Evolutionary conservation across 2,888 invertebrate species (phyloP), one percentile per base, ranked within the genome.

Genomic region (Unio delphinus): DNA sequence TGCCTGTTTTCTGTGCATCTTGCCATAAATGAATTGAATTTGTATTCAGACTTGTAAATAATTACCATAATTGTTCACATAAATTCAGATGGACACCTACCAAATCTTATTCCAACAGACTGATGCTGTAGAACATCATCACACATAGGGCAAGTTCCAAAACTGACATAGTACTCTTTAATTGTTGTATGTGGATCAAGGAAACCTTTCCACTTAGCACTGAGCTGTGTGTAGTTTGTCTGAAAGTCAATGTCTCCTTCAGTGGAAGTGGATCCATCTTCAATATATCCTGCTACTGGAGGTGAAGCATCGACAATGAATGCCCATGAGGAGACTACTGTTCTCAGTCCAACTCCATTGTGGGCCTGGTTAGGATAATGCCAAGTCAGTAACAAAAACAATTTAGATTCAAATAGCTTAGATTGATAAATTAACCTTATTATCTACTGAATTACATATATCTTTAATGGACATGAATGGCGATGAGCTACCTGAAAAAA

Each of bases 101-200:
- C 72, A 64, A 68, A 64, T 8, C 58, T 66, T n/a, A 80, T 72
- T 56, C 80, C 80, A 17, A 80, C 58, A 56, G 76, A 64, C 61
- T 80, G 78, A 15, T 66, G 65, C 15, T 55, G 61, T 1, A 81
- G 59, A 17, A 81, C 66, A 67, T 81, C 74, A 8, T 73, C 72
- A 71, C 81, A 81, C n/a, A 63, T 63, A 20, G 54, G 34, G 64
- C n/a, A 63, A 18, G 20, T 20, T 63, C 18, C 64, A 45, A 45
- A 61, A 61, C 23, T 59, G 54, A 80, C 61, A 54, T 61, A 73
- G 67, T 76, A 78, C 34, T 78, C 77, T 30, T 62, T 65, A 20
- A 81, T 71, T n/a, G 72, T 58, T n/a, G 76, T 72, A 45, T 81
- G 81, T 34, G 78, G 74, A 61, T 81, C 81, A 67, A 73, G 71